phyloP scores from a whole-genome alignment of 2,797 vertebrate genomes.

The Sebastes matsubarae region DNA sequence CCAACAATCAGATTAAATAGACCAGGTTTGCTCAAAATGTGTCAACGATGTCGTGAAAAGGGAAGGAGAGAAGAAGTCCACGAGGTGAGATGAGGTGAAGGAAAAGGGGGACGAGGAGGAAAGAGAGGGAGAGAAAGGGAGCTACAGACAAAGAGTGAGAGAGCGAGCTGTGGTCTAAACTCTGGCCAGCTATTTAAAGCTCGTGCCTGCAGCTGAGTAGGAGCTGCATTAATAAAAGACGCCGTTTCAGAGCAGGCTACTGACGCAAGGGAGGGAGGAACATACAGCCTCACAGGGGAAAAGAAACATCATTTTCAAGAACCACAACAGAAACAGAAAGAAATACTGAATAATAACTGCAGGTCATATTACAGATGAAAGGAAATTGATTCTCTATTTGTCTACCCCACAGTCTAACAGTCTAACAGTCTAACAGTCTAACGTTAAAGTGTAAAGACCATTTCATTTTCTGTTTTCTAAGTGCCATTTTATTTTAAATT shows the following conservation, averaged over 20 bases:
- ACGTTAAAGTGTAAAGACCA: background rate
- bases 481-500: background rate
- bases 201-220: constrained; percentile 67
- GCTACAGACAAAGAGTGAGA: constrained; percentile 34
- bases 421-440: background rate
- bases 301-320: constrained; percentile 29
- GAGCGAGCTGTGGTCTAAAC: constrained; percentile 52
- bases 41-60: background rate
- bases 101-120: background rate
- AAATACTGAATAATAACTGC: background rate
- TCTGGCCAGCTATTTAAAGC: constrained; percentile 74
- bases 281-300: constrained; percentile 15
- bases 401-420: background rate
- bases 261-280: constrained; percentile 39
- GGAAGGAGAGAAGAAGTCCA: background rate
- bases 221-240: constrained; percentile 78
- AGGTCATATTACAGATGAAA: background rate
- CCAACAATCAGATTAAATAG: constrained; percentile 26
- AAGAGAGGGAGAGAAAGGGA: background rate
- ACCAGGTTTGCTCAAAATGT: constrained; percentile 12
- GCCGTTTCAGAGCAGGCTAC: constrained; percentile 56
- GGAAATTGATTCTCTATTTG: background rate
- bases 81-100: constrained; percentile 39
- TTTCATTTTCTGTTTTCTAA: background rate
- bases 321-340: constrained; percentile 8